These are phyloP conservation scores for Pandemis heparana DNA, from an alignment of 2,888 invertebrate genomes.

Conservation along the genomic window DNA sequence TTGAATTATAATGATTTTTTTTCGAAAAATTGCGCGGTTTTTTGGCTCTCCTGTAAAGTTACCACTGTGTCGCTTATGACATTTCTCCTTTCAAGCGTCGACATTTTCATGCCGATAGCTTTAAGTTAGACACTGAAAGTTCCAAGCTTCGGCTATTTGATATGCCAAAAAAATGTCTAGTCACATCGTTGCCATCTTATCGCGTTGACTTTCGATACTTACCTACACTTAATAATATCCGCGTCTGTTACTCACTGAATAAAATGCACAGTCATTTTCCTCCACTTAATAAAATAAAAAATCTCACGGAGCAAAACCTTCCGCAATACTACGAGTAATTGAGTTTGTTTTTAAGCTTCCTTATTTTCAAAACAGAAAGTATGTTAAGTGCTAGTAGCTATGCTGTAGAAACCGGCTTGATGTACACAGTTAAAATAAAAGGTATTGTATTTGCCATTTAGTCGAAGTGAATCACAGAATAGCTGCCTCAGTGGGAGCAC, in stretches of 20 bases:
- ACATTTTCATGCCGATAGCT: neutral
- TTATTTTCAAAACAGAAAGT: neutral
- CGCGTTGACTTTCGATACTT: neutral
- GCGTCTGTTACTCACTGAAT: neutral
- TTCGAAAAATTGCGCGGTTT: too few species aligned
- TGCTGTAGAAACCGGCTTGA: neutral
- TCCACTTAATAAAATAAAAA: neutral
- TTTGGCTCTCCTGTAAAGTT: too few species aligned
- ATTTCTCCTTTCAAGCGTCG: too few species aligned
- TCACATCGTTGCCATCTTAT: neutral
- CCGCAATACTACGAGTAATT: neutral
- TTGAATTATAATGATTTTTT: too few species aligned
- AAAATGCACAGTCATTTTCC: neutral
- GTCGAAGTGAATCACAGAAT: too few species aligned
- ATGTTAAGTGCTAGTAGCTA: neutral
- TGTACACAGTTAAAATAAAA: neutral
- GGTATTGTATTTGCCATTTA: too few species aligned
- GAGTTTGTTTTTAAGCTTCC: neutral
- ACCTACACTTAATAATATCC: neutral
- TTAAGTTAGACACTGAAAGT: neutral
- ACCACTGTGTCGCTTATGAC: too few species aligned
- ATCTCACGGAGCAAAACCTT: neutral
- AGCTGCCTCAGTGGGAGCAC: too few species aligned
- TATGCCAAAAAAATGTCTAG: neutral
- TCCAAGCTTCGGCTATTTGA: neutral